Evolutionary conservation across 2,113 vertebrate genomes (phyloP).

Genomic region (Alosa alosa): DNA sequence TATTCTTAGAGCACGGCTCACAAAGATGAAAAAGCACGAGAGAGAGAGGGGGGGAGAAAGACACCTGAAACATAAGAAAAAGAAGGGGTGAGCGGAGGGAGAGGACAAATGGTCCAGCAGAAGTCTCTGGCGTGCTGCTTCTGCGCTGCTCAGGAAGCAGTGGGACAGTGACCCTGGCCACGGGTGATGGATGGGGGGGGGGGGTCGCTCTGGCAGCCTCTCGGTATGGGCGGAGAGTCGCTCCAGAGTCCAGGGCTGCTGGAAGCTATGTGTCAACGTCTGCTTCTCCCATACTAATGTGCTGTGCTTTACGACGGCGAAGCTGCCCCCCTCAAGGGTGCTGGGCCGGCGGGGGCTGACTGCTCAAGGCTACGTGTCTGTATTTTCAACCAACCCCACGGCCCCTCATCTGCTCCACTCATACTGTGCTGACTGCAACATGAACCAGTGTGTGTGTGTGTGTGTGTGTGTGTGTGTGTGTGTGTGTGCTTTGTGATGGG

Average conservation of each 20-base stretch:
- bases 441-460: neutral
- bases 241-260: slow-evolving; percentile 3
- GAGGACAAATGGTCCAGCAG: neutral
- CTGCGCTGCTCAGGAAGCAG: neutral
- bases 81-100: neutral
- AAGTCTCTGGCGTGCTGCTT: neutral
- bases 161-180: slow-evolving; percentile 35
- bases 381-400: slow-evolving; percentile 1
- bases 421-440: neutral
- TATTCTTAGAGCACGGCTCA: neutral
- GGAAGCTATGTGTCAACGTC: slow-evolving; percentile 20
- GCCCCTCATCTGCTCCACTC: neutral
- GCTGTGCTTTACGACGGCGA: slow-evolving; percentile 7
- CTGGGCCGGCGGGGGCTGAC: neutral
- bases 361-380: slow-evolving; percentile 15
- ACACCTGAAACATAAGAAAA: neutral
- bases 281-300: slow-evolving; percentile 27
- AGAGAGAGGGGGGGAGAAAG: neutral
- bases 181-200: slow-evolving; percentile 28
- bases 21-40: neutral
- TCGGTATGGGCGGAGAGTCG: slow-evolving; percentile 15
- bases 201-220: slow-evolving; percentile 20
- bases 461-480: neutral
- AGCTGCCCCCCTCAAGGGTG: slow-evolving; percentile 29
- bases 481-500: neutral